phyloP scores from a whole-genome alignment of 2,888 invertebrate genomes.

The Tanytarsus gracilentus region DNA sequence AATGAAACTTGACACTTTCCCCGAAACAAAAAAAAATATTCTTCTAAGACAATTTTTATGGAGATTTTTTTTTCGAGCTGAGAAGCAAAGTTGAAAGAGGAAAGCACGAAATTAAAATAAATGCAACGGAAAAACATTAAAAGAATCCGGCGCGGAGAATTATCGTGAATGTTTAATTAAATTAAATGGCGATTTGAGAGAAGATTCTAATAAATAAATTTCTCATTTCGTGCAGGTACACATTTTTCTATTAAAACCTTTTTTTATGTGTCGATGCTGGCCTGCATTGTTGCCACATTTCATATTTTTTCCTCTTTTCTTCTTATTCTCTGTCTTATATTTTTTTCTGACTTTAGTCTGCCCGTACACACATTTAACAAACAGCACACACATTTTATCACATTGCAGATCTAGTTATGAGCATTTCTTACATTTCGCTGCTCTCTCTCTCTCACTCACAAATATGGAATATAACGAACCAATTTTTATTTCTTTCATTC shows the following conservation, averaged over 20 bases:
- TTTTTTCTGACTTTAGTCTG: background rate
- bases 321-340: background rate
- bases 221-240: background rate
- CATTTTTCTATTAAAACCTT: background rate
- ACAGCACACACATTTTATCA: conserved; percentile 4
- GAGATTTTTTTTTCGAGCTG: background rate
- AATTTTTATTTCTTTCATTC: no score
- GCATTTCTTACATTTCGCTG: background rate
- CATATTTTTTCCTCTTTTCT: background rate
- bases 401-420: conserved; percentile 10
- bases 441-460: background rate
- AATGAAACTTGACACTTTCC: conserved; percentile 22
- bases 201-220: conserved; percentile 2
- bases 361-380: no score
- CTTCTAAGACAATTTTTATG: background rate
- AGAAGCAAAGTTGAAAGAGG: background rate
- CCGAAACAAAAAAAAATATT: background rate
- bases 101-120: background rate
- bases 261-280: background rate
- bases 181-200: background rate
- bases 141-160: background rate
- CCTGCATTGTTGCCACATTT: conserved; percentile 3
- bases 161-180: conserved; percentile 10
- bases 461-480: conserved; percentile 2
- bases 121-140: background rate